These are phyloP conservation scores for Anneissia japonica DNA, from an alignment of 35 echinoderm and acorn worm genomes.

Conservation along the genomic window DNA sequence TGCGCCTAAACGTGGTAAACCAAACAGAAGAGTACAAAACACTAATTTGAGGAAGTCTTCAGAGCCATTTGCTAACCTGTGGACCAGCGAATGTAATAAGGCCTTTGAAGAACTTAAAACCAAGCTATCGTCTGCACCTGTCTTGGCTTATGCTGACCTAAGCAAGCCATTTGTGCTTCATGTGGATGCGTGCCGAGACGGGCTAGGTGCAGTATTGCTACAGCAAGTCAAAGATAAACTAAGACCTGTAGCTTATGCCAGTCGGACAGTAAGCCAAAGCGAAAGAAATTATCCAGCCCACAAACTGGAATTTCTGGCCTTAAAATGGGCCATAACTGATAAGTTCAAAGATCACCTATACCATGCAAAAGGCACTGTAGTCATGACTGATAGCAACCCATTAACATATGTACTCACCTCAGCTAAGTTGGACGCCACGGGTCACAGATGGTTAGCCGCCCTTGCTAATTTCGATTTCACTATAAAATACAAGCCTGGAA, in stretches of 20 bases:
- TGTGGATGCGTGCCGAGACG: slow-evolving; percentile 41
- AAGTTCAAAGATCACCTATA: slow-evolving; percentile 27
- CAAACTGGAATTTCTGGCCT: slow-evolving; percentile 35
- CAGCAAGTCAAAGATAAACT: slow-evolving; percentile 33
- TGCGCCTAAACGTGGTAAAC: no score
- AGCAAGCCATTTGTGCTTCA: slow-evolving; percentile 41
- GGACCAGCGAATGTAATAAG: slow-evolving; percentile 40
- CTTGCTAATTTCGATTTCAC: slow-evolving; percentile 20
- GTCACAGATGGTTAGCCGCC: slow-evolving; percentile 29
- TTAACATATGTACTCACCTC: slow-evolving; percentile 14
- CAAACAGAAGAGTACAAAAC: no score
- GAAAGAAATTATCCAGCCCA: slow-evolving; percentile 53
- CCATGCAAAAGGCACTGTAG: background rate
- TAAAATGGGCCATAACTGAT: slow-evolving; percentile 53
- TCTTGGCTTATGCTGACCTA: slow-evolving; percentile 59
- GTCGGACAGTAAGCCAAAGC: slow-evolving; percentile 8
- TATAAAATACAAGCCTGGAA: background rate
- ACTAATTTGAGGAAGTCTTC: no score
- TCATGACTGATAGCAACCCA: slow-evolving; percentile 39
- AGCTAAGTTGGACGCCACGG: slow-evolving; percentile 30
- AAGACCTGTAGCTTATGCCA: slow-evolving; percentile 47
- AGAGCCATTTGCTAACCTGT: no score
- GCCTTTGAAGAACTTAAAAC: slow-evolving; percentile 37
- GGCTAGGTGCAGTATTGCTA: slow-evolving; percentile 49
- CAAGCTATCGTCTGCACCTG: slow-evolving; percentile 39